Percentiles rank a stretch among this genome's conserved stretches.
Evolutionary conservation across 2,888 invertebrate genomes (phyloP).

Genomic region (Aphodius sticticus): DNA sequence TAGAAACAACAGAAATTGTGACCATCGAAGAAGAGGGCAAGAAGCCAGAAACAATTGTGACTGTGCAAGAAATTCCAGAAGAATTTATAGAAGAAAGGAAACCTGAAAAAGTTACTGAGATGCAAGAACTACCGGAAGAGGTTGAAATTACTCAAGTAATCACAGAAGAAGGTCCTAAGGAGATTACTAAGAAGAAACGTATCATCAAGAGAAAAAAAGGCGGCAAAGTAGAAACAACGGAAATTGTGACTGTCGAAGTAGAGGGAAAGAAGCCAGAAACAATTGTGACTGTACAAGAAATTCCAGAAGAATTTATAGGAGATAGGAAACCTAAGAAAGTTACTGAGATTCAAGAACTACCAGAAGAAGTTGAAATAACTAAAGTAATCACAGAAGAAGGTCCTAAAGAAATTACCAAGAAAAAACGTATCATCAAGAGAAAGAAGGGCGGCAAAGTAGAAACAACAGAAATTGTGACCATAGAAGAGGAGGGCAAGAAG

Average conservation of each 20-base stretch:
- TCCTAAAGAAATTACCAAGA: constrained; percentile 51
- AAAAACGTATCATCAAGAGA: constrained; percentile 57
- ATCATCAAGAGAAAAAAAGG: too few relatives aligned
- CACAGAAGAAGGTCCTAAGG: too few relatives aligned
- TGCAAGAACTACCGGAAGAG: too few relatives aligned
- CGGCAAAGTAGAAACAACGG: too few relatives aligned
- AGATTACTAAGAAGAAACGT: too few relatives aligned
- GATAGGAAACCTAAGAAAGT: constrained; percentile 34
- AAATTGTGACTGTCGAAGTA: too few relatives aligned
- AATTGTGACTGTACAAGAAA: too few relatives aligned
- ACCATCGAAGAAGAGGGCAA: constrained; percentile 58
- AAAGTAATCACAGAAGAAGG: constrained; percentile 44
- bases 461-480: constrained; percentile 53
- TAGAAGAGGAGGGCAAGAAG: constrained; percentile 49
- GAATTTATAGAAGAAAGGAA: constrained; percentile 43
- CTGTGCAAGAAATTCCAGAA: constrained; percentile 45
- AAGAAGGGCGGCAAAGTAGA: constrained; percentile 45
- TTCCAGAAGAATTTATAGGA: too few relatives aligned
- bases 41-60: constrained; percentile 55
- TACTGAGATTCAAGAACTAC: constrained; percentile 46
- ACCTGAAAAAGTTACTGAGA: too few relatives aligned
- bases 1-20: constrained; percentile 54
- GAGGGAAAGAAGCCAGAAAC: too few relatives aligned
- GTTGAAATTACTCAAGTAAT: too few relatives aligned
- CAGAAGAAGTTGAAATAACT: constrained; percentile 44